A percentile compares a stretch with the other conserved stretches of the same genome.
Evolutionary conservation across 2,797 vertebrate species (phyloP).

Genomic region (Gadopsis marmoratus): DNA sequence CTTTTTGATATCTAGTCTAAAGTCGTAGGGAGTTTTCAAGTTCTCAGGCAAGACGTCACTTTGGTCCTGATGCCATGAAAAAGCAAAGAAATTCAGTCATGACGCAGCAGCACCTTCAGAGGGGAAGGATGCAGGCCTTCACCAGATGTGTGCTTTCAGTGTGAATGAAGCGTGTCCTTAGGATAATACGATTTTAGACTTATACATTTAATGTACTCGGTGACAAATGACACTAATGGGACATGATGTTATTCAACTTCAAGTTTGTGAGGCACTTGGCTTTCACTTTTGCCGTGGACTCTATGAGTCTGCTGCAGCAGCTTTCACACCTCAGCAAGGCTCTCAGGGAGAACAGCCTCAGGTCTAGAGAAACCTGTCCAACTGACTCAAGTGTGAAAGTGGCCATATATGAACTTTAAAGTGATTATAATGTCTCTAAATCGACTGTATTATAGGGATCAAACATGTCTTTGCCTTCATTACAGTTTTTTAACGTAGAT

Average conservation of each 20-base stretch:
- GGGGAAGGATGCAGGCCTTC: background rate
- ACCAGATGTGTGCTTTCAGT: background rate
- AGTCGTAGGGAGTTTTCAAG: constrained; percentile 1
- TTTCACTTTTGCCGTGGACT: background rate
- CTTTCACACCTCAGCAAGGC: constrained; percentile 43
- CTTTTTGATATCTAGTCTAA: constrained; percentile 1
- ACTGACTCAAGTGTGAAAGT: constrained; percentile 15
- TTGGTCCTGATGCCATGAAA: background rate
- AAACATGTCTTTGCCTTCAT: background rate
- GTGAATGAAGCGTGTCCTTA: background rate
- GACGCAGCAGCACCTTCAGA: background rate
- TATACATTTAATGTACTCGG: background rate
- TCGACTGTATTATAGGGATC: background rate
- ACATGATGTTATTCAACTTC: background rate
- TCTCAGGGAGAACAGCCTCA: constrained; percentile 28
- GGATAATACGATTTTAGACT: background rate
- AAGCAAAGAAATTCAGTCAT: background rate
- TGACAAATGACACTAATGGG: background rate
- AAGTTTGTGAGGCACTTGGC: background rate
- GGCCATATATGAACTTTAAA: background rate
- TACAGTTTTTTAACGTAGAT: background rate
- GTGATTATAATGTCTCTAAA: background rate
- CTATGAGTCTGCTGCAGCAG: constrained; percentile 15
- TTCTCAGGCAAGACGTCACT: background rate
- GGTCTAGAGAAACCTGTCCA: constrained; percentile 26